Base-by-base conservation (phyloP, 2,797 vertebrate species). In the Pipistrellus pygmaeus region DNA sequence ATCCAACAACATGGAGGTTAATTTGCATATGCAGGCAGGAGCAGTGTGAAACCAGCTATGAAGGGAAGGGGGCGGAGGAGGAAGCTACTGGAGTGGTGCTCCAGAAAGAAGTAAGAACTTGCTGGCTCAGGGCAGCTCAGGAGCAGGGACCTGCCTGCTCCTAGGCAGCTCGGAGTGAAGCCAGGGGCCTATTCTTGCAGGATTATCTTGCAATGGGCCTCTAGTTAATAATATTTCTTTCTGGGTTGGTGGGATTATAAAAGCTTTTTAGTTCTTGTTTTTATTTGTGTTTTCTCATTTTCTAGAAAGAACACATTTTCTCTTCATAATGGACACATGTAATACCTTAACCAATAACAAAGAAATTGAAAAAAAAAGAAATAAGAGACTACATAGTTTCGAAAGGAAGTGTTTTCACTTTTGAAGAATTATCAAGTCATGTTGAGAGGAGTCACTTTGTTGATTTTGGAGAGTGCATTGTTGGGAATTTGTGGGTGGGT, bases 201-300 rank as follows among this genome's bases (percentile, higher is more conserved):
- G 38, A 41, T 41, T 41, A 41, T 41, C 38, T 41, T 41, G 38
- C 38, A 41, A 41, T 41, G 6, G 38, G 6, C 38, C 38, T 41
- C 38, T 41, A 41, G 6, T 41, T 41, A 44, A 25, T 30, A 41
- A 27, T 51, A n/a, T 68, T 84, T 73, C 32, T 66, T 14, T 72
- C 25, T 80, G 60, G 60, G 9, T 18, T 46, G 27, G 20, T 72
- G 13, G 80, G 41, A 48, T 95, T 85, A 51, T 13, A 96, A 69
- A 76, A 62, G 10, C 38, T 66, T 85, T 68, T 90, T 53, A 25
- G 72, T 48, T 44, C 27, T 75, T n/a, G 25, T 13, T 93, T 94
- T 64, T 72, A 82, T 60, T 82, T 72, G 30, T 44, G 21, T 85
- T 71, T 91, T 51, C 72, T 88, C 48, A 27, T 85, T 71, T 91